Percentiles rank a stretch among this genome's conserved stretches.
Evolutionary conservation across 2,797 vertebrate genomes (phyloP).

Genomic region (Sphaeramia orbicularis): DNA sequence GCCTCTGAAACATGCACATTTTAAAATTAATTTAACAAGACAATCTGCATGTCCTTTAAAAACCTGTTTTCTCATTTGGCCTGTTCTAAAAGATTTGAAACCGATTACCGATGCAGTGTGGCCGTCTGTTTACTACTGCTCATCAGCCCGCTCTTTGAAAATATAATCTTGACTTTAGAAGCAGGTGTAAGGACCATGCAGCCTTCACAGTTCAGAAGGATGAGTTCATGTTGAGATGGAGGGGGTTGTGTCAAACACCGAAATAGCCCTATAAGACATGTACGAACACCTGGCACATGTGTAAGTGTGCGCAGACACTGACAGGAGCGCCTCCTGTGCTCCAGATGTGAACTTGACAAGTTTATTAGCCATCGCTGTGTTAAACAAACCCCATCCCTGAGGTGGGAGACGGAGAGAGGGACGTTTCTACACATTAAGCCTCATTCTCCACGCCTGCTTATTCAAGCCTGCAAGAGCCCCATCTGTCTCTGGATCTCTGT

Average conservation of each 20-base stretch:
- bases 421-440: conserved; percentile 77
- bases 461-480: conserved; percentile 77
- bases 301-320: conserved; percentile 29
- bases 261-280: conserved; percentile 39
- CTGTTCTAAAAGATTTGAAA: too few species aligned
- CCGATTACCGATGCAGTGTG: too few species aligned
- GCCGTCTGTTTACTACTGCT: too few species aligned
- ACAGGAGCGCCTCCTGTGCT: conserved; percentile 59
- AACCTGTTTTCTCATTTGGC: too few species aligned
- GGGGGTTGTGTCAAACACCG: conserved; percentile 50
- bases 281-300: conserved; percentile 63
- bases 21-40: too few species aligned
- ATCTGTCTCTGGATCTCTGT: conserved; percentile 74
- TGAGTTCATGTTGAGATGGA: background rate
- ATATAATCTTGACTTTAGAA: background rate
- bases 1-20: too few species aligned
- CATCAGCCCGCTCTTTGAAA: too few species aligned
- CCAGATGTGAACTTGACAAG: conserved; percentile 79
- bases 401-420: conserved; percentile 61
- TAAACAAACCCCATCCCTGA: conserved; percentile 74
- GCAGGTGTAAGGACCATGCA: conserved; percentile 27
- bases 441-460: conserved; percentile 78
- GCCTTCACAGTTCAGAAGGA: background rate
- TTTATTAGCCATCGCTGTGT: conserved; percentile 77
- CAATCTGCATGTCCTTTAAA: too few species aligned